Percentiles rank a stretch among this genome's conserved stretches.
Evolutionary conservation across 2,888 invertebrate genomes (phyloP).

Genomic region (Sinopyrophorus schimmeli): DNA sequence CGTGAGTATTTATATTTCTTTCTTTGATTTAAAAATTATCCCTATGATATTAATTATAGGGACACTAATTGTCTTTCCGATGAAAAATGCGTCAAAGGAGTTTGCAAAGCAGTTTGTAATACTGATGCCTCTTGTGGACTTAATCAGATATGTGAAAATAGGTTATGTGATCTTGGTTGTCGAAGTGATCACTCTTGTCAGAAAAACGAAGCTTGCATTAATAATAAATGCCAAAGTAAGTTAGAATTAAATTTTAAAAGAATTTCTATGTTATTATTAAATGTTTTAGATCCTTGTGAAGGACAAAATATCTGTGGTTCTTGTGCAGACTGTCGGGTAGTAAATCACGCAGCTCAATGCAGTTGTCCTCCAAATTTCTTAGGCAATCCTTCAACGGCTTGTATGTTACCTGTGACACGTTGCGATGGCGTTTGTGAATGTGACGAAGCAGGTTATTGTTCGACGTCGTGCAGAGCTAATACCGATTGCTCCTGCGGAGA

Average conservation of each 20-base stretch:
- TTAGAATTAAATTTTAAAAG: conserved; percentile 25
- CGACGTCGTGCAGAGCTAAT: conserved; percentile 66
- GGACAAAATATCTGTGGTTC: conserved; percentile 75
- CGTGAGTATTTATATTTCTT: conserved; percentile 55
- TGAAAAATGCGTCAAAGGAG: conserved; percentile 82
- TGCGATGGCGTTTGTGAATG: conserved; percentile 81
- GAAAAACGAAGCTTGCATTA: conserved; percentile 75
- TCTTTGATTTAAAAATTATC: background rate
- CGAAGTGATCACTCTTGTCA: conserved; percentile 81
- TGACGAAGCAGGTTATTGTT: conserved; percentile 80
- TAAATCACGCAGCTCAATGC: conserved; percentile 84
- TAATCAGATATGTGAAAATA: conserved; percentile 84
- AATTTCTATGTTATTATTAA: conserved; percentile 9
- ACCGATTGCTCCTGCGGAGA: conserved; percentile 83
- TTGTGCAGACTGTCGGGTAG: conserved; percentile 81
- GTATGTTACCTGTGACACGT: conserved; percentile 69
- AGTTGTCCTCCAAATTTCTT: conserved; percentile 80
- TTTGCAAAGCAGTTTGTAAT: conserved; percentile 84
- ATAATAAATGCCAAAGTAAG: conserved; percentile 78
- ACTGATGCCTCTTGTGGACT: conserved; percentile 79
- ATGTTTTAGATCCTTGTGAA: conserved; percentile 76
- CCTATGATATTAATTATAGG: conserved; percentile 55
- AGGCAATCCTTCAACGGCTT: conserved; percentile 80
- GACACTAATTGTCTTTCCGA: conserved; percentile 82
- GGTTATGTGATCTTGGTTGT: conserved; percentile 85